phyloP scores from a whole-genome alignment of 1,140 invertebrate species.

The Vanessa tameamea region DNA sequence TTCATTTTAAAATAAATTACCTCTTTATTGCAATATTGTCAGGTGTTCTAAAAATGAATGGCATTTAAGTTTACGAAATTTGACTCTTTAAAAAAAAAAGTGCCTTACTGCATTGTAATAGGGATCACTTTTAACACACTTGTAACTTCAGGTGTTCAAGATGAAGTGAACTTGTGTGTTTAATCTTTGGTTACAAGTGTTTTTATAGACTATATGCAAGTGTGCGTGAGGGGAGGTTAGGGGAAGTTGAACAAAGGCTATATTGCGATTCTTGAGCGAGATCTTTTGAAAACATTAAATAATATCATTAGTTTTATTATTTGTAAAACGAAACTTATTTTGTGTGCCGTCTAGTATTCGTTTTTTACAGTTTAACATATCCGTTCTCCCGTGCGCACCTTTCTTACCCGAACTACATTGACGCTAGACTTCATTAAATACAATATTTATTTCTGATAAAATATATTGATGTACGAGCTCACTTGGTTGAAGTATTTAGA shows the following conservation, averaged over 20 bases:
- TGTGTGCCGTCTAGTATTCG: background rate
- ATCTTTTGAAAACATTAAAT: conserved; percentile 14
- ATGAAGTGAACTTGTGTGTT: conserved; percentile 26
- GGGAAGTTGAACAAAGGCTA: conserved; percentile 22
- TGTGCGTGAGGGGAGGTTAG: conserved; percentile 30
- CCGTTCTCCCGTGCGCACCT: no score
- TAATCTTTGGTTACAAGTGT: conserved; percentile 22
- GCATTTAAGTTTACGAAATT: conserved; percentile 4
- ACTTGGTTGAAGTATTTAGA: no score
- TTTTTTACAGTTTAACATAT: no score
- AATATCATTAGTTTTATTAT: conserved; percentile 14
- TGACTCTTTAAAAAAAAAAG: background rate
- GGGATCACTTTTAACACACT: background rate
- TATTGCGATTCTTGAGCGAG: conserved; percentile 15
- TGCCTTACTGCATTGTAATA: background rate
- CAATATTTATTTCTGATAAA: no score
- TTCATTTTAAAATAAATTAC: conserved; percentile 15
- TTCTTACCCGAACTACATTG: no score
- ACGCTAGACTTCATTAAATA: no score
- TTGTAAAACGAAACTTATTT: background rate
- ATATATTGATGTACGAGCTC: no score
- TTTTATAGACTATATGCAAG: conserved; percentile 15
- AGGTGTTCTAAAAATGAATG: conserved; percentile 13
- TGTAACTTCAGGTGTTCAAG: conserved; percentile 36
- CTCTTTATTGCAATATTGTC: conserved; percentile 1